A percentile compares a stretch with the other conserved stretches of the same genome.
Conservation (phyloP, 2,113 vertebrate genomes). For the Podilymbus podiceps region DNA sequence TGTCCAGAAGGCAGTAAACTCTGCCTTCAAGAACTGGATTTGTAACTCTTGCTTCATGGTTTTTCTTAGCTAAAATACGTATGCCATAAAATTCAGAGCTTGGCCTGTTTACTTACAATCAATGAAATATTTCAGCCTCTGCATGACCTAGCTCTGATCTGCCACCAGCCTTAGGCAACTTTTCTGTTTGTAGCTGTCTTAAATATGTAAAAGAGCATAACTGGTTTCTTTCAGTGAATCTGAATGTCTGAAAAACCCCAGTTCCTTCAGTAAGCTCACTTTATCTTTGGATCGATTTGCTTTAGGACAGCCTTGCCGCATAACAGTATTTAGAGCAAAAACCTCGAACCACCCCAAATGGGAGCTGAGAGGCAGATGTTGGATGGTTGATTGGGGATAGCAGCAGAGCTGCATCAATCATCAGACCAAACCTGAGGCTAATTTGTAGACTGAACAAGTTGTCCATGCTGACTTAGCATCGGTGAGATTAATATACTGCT, state of each 20-base stretch:
- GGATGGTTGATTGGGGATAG: not conserved
- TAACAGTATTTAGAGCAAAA: not conserved
- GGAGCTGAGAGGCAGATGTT: not conserved
- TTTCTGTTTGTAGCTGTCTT: not conserved
- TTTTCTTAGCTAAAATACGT: not conserved
- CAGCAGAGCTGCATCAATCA: not conserved
- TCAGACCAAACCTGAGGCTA: not conserved
- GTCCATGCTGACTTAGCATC: not conserved
- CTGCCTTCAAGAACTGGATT: not conserved
- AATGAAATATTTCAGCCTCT: not conserved
- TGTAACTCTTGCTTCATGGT: not conserved
- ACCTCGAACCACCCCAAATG: not conserved
- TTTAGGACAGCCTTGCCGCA: not conserved
- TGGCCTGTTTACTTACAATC: not conserved
- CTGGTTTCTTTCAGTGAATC: not conserved
- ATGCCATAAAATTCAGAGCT: not conserved
- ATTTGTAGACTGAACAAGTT: not conserved
- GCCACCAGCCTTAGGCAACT: not conserved
- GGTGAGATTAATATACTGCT: not conserved
- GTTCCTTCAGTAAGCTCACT: not conserved
- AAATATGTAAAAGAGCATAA: not conserved
- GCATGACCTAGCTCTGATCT: not conserved
- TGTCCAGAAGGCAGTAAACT: not conserved
- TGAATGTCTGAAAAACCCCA: not conserved
- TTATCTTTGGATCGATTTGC: not conserved